Evolutionary conservation across 2,797 vertebrate genomes (phyloP), one percentile per base, ranked within the genome.

Genomic region (Enteromius anoplus): DNA sequence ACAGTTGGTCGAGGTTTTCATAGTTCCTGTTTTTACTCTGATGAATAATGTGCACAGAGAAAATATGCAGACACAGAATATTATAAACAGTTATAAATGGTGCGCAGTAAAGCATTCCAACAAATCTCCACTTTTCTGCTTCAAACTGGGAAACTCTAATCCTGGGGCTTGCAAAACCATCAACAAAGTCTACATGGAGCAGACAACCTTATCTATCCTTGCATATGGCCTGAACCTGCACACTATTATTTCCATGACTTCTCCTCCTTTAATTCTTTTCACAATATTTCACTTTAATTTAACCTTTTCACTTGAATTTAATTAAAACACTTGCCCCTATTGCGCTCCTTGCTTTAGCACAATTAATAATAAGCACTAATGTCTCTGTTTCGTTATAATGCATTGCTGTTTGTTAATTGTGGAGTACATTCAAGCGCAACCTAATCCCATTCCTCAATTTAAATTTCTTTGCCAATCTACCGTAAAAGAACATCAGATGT

Each of bases 31-130:
- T 98, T 99, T 98, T 99, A 99, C 95, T 99, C 98, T 99, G 98
- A 99, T 99, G 98, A 97, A 96, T 98, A 98, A 99, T 99, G 98
- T 98, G 97, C 97, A 99, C 98, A 99, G 97, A 99, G 97, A 99
- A 96, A 97, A 97, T 96, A 98, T 91, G 97, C 97, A 99, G 98
- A 99, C 98, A 99, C 97, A 99, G 97, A 99, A 97, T 99, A 99
- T 99, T 99, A 99, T 96, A 96, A 96, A 97, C 97, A 97, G 96
- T 96, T 96, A 96, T 95, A 96, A 95, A 96, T 96, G 96, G 95
- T 93, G 94, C 92, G 94, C 94, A 96, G 95, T 89, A 96, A 95
- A 97, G 95, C 95, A 97, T 96, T 97, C 93, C 96, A 96, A 96
- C 96, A 97, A 94, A 95, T 94, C 95, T 95, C 94, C 95, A 95